Base-by-base conservation (phyloP, 2,797 vertebrate species). In the Enteromius unitaeniatus region DNA sequence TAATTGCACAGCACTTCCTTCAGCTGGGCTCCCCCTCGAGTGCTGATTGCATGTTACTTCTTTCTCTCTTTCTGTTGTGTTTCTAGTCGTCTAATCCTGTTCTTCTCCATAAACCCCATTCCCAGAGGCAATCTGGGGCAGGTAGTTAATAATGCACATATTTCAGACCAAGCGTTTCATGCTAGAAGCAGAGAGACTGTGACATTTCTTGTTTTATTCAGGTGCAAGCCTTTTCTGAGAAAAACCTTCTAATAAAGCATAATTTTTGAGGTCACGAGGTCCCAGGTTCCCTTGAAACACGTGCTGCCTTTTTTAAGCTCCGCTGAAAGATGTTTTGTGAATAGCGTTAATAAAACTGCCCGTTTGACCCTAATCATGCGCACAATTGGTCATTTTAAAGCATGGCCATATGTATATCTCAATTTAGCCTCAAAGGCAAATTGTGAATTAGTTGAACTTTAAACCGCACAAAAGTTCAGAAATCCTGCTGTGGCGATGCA, bases 1-100 rank as follows among this genome's bases (percentile, higher is more conserved):
- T 94, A 93, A 94, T 93, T 94, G 87, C 89, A 80, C 82, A 89
- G 89, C 85, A 90, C 89, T 92, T 90, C 82, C 92, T 93, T 90
- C 87, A 69, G 88, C 89, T 88, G 86, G 85, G 85, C 91, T 91
- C 88, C 75, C 88, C 89, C 86, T 88, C 21, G 1, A 64, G 55
- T 53, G 19, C 79, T 89, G 88, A 92, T 91, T 92, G 89, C 85
- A 87, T 85, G 89, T 92, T 91, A 91, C 89, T 88, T 85, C 87
- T 78, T 85, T 80, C 77, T 69, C 84, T 72, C 47, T 55, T 76
- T 51, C 70, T 83, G 79, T 79, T 64, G 78, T 53, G 11, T 77
- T 83, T 77, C 62, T 84, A 70, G 89, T 55, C 14, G 1, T 60
- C 60, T 69, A 62, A 74, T 51, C 47, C 21, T 77, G 51, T 58